These are phyloP conservation scores for Corythornis madagascariensis DNA, from an alignment of 2,113 vertebrate genomes.

Conservation along the genomic window DNA sequence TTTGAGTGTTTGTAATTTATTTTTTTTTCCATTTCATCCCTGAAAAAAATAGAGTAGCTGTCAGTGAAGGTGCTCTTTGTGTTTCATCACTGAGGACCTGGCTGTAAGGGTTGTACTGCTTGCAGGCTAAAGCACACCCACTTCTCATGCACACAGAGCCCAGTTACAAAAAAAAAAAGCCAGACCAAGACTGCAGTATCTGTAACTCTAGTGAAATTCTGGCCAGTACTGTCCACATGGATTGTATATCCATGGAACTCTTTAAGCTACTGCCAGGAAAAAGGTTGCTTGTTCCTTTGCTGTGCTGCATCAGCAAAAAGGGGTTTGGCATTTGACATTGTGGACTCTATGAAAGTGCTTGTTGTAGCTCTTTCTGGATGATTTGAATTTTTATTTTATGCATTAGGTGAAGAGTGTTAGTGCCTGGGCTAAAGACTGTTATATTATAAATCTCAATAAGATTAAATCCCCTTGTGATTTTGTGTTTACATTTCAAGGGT, in stretches of 20 bases:
- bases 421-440: constrained; percentile 46
- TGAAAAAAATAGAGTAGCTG: background rate
- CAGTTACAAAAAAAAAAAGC: background rate
- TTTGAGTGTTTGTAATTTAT: rapidly evolving
- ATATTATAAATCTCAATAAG: constrained; percentile 19
- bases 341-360: constrained; percentile 48
- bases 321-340: constrained; percentile 38
- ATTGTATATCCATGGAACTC: background rate
- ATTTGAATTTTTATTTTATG: constrained; percentile 68
- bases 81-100: background rate
- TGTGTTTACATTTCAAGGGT: constrained; percentile 52
- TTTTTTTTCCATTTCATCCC: background rate
- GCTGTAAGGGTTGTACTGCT: background rate
- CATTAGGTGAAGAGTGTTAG: constrained; percentile 22
- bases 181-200: background rate
- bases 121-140: background rate
- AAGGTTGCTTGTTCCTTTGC: background rate
- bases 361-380: constrained; percentile 39
- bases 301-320: constrained; percentile 36
- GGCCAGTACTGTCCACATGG: background rate
- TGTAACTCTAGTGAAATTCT: background rate
- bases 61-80: background rate
- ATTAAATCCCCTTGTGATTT: constrained; percentile 20
- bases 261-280: background rate
- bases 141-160: background rate